Base-by-base conservation (phyloP, 2,888 invertebrate species). In the Panopea generosa region DNA sequence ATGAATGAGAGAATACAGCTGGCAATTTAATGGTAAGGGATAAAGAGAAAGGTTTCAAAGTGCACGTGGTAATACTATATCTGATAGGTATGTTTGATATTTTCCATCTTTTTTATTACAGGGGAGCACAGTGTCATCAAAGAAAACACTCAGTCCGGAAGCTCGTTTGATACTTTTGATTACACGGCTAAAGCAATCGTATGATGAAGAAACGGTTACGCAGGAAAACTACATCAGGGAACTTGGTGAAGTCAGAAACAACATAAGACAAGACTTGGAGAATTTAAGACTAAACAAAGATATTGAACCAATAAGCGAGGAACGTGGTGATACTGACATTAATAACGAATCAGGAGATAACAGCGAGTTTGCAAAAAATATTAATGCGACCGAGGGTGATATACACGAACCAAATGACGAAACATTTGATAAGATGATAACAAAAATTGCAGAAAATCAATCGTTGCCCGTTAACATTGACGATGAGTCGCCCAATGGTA, bases 231-330 rank as follows among this genome's bases (percentile, higher is more conserved):
- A 55, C 53, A 49, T 60, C 6, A 22, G 67, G 56, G 53, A 63
- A 60, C 43, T 67, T n/a, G 60, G 60, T 20, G 29, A 56, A 2
- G 66, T 62, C 20, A 49, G 68, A 47, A n/a, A n/a, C n/a, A n/a
- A n/a, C n/a, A n/a, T n/a, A n/a, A n/a, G n/a, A n/a, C 47, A 66
- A 29, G 33, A 47, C 27, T 49, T 70, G 20, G 18, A 55, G 29
- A 20, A 61, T 11, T 11, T 33, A 7, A 11, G 33, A 33, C 11
- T 33, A 33, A 33, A 33, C 33, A 33, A 33, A 33, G 6, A 4
- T 33, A 7, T 33, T 11, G 33, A 33, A 33, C 4, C 45, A 45
- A 24, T 40, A 27, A 7, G 4, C 1, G 38, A 43, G 11, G 33
- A 29, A 2, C 6, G 20, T 56, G 33, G 4, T 9, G 16, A 49